A percentile compares a stretch with the other conserved stretches of the same genome.
Evolutionary conservation across 2,888 invertebrate genomes (phyloP).

Genomic region (Drosophila bunnanda): DNA sequence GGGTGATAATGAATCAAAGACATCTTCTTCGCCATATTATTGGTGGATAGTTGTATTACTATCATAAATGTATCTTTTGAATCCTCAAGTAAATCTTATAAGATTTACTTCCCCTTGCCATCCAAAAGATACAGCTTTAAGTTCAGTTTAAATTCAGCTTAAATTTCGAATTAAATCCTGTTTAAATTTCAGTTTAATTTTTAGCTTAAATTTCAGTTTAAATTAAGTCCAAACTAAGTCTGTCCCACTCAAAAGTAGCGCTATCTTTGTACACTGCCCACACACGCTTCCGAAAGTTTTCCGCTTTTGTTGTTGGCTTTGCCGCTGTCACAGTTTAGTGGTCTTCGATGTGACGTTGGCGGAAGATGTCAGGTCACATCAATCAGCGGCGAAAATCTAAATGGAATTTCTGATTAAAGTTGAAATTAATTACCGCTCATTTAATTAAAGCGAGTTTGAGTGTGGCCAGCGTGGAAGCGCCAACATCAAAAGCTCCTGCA

Average conservation of each 20-base stretch:
- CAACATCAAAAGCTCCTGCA: conserved; percentile 56
- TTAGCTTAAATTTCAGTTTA: conserved; percentile 1
- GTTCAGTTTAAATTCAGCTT: not conserved
- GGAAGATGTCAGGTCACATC: conserved; percentile 80
- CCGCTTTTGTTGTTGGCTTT: conserved; percentile 8
- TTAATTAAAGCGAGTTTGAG: conserved; percentile 84
- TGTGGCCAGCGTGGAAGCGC: conserved; percentile 55
- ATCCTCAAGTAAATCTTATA: not conserved
- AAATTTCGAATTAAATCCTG: not conserved
- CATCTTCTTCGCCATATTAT: too few species aligned
- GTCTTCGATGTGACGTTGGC: conserved; percentile 58
- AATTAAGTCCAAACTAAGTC: conserved; percentile 2
- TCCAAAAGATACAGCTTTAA: not conserved
- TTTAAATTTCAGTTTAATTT: not conserved
- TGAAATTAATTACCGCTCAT: conserved; percentile 84
- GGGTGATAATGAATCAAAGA: too few species aligned
- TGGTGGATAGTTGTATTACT: too few species aligned
- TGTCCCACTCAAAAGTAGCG: conserved; percentile 7
- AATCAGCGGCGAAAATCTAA: conserved; percentile 81
- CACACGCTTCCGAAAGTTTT: conserved; percentile 37
- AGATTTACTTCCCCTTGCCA: not conserved
- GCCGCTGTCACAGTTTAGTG: conserved; percentile 38
- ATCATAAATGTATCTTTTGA: too few species aligned
- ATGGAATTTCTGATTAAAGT: conserved; percentile 84
- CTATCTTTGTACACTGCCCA: not conserved